Conservation (phyloP, 2,797 vertebrate genomes). For the Carapus acus region DNA sequence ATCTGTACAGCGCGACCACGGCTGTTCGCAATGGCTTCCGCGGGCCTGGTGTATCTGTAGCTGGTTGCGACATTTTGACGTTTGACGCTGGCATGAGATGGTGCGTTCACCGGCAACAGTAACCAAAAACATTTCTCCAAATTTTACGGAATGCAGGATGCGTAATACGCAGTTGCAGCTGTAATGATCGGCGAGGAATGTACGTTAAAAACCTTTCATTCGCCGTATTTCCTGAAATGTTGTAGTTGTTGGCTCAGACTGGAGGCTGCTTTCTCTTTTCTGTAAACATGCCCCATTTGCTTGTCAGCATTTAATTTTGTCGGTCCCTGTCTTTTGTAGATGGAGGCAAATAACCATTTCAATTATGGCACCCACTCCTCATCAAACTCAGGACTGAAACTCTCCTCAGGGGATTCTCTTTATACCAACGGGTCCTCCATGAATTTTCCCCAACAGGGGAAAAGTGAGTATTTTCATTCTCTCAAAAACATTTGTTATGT, state of each 20-base stretch:
- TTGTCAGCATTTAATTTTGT: neutral
- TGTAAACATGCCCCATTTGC: neutral
- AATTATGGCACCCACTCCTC: conserved; percentile 87
- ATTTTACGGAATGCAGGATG: conserved; percentile 7
- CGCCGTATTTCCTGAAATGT: conserved; percentile 1
- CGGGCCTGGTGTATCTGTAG: conserved; percentile 53
- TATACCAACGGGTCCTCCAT: conserved; percentile 87
- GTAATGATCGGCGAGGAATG: too few relatives aligned
- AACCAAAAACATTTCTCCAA: conserved; percentile 10
- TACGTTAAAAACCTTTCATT: neutral
- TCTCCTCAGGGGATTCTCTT: conserved; percentile 90
- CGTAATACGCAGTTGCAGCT: conserved; percentile 7
- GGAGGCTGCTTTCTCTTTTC: neutral
- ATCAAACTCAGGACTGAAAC: conserved; percentile 94
- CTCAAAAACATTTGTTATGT: neutral
- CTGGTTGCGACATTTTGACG: conserved; percentile 69
- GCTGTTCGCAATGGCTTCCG: conserved; percentile 48
- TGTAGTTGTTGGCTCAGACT: neutral
- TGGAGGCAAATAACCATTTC: conserved; percentile 96
- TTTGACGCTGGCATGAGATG: conserved; percentile 49
- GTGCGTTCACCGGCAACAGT: conserved; percentile 41
- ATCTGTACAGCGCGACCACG: conserved; percentile 45
- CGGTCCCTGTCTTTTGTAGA: conserved; percentile 63
- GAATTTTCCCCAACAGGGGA: conserved; percentile 89
- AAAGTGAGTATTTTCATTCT: conserved; percentile 77